Evolutionary conservation across 1,140 invertebrate species (phyloP), one percentile per base, ranked within the genome.

Genomic region (Drosophila seguyi): DNA sequence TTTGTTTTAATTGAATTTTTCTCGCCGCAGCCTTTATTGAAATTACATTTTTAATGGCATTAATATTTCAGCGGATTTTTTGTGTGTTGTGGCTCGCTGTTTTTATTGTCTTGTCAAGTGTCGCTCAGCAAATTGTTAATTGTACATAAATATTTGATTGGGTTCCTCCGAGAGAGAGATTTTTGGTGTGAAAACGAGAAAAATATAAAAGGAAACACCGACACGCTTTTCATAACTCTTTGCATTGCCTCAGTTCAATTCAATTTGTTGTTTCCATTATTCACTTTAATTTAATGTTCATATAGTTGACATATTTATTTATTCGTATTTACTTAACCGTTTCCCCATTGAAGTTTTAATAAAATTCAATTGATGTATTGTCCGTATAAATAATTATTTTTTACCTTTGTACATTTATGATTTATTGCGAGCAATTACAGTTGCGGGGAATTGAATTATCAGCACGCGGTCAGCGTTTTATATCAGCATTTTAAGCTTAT

Each of bases 31-130:
- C 25, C 66, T 82, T 87, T 87, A 83, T 73, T 79, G 62, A 78
- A 84, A 80, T 78, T 88, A 60, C 53, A 88, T 78, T 90, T 90
- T 90, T 78, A 81, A 88, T 90, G 41, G 20, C 60, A 62, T 82
- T 45, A 87, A 86, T 75, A 87, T 75, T 87, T 63, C 36, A 85
- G 39, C 14, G 3, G 1, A 22, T 73, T 73, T 53, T 53, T 67
- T 1, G 1, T 0, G 1, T 34, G 47, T 52, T 55, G 25, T 41
- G 34, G 36, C 7, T 20, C 14, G n/a, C 11, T 39, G 10, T 41
- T 72, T 72, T 71, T 72, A 50, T 59, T 41, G 67, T 59, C 53
- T 34, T 42, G 69, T 59, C 67, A 73, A 73, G 53, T 73, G 69
- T 73, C 69, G 29, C 67, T 72, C 68, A 36, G 34, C 68, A 48